These are phyloP conservation scores for Alca torda DNA, from an alignment of 2,797 vertebrate species.

Conservation along the genomic window DNA sequence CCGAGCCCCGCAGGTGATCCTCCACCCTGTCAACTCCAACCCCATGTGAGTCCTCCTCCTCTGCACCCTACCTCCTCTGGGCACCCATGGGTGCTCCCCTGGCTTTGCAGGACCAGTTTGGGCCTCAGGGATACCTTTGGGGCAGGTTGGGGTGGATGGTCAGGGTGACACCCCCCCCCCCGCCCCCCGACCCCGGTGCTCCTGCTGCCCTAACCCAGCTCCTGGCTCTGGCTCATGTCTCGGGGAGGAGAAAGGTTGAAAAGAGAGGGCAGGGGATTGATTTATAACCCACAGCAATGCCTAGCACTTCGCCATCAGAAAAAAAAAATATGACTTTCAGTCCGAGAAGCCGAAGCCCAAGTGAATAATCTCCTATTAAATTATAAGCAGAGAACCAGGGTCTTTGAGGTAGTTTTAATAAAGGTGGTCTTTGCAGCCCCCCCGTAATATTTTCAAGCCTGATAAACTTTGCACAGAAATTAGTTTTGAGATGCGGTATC, in stretches of 20 bases:
- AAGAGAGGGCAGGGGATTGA: background rate
- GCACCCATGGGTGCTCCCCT: background rate
- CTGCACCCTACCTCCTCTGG: accelerated
- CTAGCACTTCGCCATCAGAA: accelerated
- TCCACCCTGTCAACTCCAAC: constrained; percentile 94
- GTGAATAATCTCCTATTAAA: background rate
- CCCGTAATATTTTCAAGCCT: background rate
- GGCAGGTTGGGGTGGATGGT: background rate
- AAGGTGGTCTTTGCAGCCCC: background rate
- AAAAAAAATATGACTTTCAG: background rate
- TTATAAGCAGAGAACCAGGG: background rate
- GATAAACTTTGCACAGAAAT: background rate
- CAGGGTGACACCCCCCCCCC: background rate
- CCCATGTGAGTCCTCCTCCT: constrained; percentile 83
- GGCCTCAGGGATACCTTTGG: background rate
- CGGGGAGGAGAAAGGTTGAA: background rate
- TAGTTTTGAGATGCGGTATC: background rate
- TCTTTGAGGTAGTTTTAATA: background rate
- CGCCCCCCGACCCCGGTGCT: background rate
- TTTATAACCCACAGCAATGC: background rate
- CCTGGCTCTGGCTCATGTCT: accelerated
- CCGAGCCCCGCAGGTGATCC: constrained; percentile 93
- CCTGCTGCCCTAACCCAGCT: background rate
- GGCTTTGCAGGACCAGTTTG: accelerated
- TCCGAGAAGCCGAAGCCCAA: background rate